phyloP scores from a whole-genome alignment of 2,113 vertebrate genomes.

The Lepus americanus region DNA sequence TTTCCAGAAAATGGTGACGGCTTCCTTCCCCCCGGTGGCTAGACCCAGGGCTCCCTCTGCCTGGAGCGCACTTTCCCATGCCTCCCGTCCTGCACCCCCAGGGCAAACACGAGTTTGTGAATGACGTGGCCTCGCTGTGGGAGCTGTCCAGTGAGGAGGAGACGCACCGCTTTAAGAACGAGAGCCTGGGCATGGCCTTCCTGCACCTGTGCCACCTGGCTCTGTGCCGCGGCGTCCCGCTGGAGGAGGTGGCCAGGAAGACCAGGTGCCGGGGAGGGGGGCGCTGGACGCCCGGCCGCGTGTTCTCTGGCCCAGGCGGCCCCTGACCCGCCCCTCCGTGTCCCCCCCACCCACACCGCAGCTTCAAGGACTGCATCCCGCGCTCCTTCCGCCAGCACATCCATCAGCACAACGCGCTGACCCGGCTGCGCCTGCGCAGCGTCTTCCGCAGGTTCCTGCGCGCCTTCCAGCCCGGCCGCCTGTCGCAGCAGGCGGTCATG shows the following conservation, averaged over 20 bases:
- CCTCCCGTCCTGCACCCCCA: constrained; percentile 66
- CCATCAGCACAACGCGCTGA: constrained; percentile 89
- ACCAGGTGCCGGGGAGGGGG: constrained; percentile 87
- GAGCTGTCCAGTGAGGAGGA: constrained; percentile 89
- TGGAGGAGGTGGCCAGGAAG: constrained; percentile 92
- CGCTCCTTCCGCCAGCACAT: constrained; percentile 92
- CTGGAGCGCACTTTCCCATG: not conserved
- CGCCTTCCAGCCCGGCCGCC: constrained; percentile 89
- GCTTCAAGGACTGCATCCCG: constrained; percentile 94
- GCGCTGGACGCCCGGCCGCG: no score
- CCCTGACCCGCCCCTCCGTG: fast-evolving
- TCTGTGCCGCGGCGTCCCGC: constrained; percentile 84
- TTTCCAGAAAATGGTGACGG: not conserved
- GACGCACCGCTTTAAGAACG: constrained; percentile 92
- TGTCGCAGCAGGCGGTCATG: constrained; percentile 91
- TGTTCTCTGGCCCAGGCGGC: not conserved
- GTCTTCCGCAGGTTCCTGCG: constrained; percentile 92
- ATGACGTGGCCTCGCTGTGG: constrained; percentile 89
- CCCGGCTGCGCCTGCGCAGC: constrained; percentile 89
- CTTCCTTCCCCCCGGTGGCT: not conserved
- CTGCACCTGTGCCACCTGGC: constrained; percentile 94
- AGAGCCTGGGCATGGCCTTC: constrained; percentile 96
- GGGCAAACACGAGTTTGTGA: constrained; percentile 95
- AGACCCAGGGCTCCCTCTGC: not conserved
- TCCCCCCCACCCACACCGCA: constrained; percentile 62